These are phyloP conservation scores for Uromys caudimaculatus DNA, from an alignment of 2,797 vertebrate species.

Conservation along the genomic window DNA sequence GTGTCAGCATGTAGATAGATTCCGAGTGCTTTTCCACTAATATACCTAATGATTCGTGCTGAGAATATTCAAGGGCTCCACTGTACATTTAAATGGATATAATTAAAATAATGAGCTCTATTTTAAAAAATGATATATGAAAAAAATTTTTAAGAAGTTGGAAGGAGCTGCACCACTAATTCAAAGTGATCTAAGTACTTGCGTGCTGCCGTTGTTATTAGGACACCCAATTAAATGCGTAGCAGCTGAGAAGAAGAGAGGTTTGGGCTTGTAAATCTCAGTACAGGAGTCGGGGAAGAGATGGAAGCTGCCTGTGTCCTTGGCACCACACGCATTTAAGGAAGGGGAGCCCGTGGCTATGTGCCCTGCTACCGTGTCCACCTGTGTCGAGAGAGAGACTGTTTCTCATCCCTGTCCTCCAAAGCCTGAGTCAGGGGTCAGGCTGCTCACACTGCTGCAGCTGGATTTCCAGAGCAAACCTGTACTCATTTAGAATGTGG, in stretches of 20 bases:
- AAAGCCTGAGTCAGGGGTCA: not conserved
- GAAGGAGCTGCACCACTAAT: constrained; percentile 79
- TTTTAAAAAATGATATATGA: constrained; percentile 84
- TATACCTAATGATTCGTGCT: constrained; percentile 86
- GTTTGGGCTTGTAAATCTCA: constrained; percentile 78
- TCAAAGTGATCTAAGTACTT: constrained; percentile 84
- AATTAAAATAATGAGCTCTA: constrained; percentile 86
- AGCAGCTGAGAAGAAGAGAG: constrained; percentile 69
- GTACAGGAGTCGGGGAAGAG: not conserved
- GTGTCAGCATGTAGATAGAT: constrained; percentile 84
- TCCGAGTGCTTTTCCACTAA: constrained; percentile 84
- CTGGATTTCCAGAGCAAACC: not conserved
- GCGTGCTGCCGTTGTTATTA: constrained; percentile 77
- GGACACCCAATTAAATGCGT: constrained; percentile 78
- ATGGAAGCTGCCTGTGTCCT: constrained; percentile 2
- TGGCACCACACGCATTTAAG: rapidly evolving
- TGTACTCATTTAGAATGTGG: not conserved
- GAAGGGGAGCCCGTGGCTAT: not conserved
- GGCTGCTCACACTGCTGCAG: not conserved
- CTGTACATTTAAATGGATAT: constrained; percentile 85
- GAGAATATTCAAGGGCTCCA: constrained; percentile 83
- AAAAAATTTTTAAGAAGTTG: constrained; percentile 80
- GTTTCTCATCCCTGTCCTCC: not conserved
- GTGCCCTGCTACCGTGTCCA: not conserved
- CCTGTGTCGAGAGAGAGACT: not conserved